Evolutionary conservation across 2,888 invertebrate species (phyloP).

Genomic region (Odontomyia ornata): DNA sequence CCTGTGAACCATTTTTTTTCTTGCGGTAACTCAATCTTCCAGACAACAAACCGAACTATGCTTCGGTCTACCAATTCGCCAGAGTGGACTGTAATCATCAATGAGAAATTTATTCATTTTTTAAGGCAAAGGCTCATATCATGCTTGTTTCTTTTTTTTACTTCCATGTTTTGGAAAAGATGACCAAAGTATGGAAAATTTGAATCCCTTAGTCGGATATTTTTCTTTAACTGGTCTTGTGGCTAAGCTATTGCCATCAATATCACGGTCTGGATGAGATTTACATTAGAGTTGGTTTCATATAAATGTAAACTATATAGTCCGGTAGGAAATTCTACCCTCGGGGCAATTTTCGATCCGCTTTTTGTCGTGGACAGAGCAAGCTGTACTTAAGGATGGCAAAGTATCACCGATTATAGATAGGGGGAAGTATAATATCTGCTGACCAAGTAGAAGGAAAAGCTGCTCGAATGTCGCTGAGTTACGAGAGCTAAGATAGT

Average conservation of each 20-base stretch:
- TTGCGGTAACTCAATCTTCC: slow-evolving; percentile 36
- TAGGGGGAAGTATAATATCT: background rate
- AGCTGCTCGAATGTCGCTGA: background rate
- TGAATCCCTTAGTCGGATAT: slow-evolving; percentile 42
- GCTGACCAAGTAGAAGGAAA: slow-evolving; percentile 29
- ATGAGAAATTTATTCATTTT: slow-evolving; percentile 40
- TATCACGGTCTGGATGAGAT: background rate
- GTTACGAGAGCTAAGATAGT: too few relatives aligned
- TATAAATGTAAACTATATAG: slow-evolving; percentile 48
- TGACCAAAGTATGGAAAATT: slow-evolving; percentile 18
- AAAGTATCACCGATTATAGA: background rate
- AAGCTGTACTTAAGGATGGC: background rate
- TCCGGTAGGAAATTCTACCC: slow-evolving; percentile 42
- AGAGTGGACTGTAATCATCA: slow-evolving; percentile 1
- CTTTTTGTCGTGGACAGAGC: background rate
- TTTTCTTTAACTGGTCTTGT: slow-evolving; percentile 42
- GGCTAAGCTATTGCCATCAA: slow-evolving; percentile 26
- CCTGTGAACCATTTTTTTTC: slow-evolving; percentile 11
- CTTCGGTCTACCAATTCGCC: slow-evolving; percentile 6
- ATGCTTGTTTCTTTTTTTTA: background rate
- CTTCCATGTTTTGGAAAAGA: background rate
- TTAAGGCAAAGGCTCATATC: too few relatives aligned
- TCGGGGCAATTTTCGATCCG: slow-evolving; percentile 18
- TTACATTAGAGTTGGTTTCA: slow-evolving; percentile 20
- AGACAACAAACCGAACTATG: background rate